A percentile compares a stretch with the other conserved stretches of the same genome.
Conservation (phyloP, 2,888 invertebrate species). For the Choristoneura rosaceana region DNA sequence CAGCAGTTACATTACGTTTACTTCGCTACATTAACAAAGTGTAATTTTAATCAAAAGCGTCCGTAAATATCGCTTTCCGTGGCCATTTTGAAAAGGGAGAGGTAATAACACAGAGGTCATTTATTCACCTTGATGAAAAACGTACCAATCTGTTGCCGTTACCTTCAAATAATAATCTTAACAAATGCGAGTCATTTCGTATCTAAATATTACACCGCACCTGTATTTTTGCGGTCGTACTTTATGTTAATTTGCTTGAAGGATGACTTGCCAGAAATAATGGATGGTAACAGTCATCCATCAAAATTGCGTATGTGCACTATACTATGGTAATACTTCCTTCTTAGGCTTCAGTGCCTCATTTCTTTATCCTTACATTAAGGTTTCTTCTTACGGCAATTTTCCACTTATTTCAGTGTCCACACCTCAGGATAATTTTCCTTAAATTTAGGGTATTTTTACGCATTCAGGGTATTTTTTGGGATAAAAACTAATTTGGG, state of each 20-base stretch:
- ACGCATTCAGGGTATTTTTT: too few species aligned
- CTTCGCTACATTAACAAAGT: too few species aligned
- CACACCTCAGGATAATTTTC: too few species aligned
- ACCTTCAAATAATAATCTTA: slow-evolving; percentile 15
- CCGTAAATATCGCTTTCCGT: background rate
- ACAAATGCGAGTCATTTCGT: slow-evolving; percentile 1
- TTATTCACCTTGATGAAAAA: slow-evolving; percentile 5
- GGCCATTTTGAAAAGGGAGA: background rate
- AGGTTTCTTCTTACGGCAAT: too few species aligned
- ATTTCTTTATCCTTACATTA: too few species aligned
- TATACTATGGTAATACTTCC: background rate
- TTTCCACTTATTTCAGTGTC: too few species aligned
- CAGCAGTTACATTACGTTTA: too few species aligned
- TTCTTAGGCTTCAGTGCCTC: too few species aligned
- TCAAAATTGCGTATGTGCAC: background rate
- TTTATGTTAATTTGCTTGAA: background rate
- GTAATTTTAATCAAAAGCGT: background rate
- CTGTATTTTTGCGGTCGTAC: background rate
- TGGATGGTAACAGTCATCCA: slow-evolving; percentile 5
- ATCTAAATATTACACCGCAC: background rate
- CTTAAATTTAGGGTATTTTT: too few species aligned
- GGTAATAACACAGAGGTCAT: background rate
- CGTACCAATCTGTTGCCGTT: slow-evolving; percentile 6
- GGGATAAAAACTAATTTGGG: too few species aligned
- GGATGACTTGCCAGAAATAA: slow-evolving; percentile 7